Evolutionary conservation across 2,888 invertebrate genomes (phyloP).

Genomic region (Cryptocheilus praepositus): DNA sequence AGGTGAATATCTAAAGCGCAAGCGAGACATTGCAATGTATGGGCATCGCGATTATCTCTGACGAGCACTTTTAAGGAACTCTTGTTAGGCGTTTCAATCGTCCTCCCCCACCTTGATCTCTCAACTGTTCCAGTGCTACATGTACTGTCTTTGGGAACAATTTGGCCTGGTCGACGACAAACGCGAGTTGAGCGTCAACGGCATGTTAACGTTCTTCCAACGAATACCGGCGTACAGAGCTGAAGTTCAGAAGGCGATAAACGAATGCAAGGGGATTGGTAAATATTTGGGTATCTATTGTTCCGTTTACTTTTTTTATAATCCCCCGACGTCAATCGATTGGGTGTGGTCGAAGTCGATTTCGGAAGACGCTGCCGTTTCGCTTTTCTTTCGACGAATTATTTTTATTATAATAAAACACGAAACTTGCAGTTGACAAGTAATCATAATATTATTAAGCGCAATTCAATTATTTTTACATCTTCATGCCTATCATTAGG

Average conservation of each 20-base stretch:
- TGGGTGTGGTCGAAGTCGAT: slow-evolving; percentile 32
- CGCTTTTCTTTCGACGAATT: too few species aligned
- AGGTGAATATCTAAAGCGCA: slow-evolving; percentile 57
- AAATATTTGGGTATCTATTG: slow-evolving; percentile 65
- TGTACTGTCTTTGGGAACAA: slow-evolving; percentile 73
- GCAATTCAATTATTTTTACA: too few species aligned
- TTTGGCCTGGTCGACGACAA: slow-evolving; percentile 71
- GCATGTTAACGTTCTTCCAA: slow-evolving; percentile 70
- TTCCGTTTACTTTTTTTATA: slow-evolving; percentile 35
- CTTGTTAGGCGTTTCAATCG: too few species aligned
- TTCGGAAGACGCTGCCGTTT: background rate
- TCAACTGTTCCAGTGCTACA: slow-evolving; percentile 74
- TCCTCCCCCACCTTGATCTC: too few species aligned
- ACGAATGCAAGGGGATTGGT: slow-evolving; percentile 67
- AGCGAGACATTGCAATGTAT: background rate
- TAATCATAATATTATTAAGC: too few species aligned
- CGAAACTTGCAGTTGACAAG: background rate
- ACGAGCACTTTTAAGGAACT: too few species aligned
- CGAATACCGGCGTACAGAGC: slow-evolving; percentile 69
- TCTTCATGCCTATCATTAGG: too few species aligned
- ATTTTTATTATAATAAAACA: background rate
- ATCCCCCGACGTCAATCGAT: slow-evolving; percentile 26
- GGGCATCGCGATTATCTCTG: too few species aligned
- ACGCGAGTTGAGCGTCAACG: slow-evolving; percentile 65
- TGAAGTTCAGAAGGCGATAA: slow-evolving; percentile 66